Percentiles rank a stretch among this genome's conserved stretches.
These are phyloP conservation scores for Phoebastria nigripes DNA, from an alignment of 2,797 vertebrate genomes.

Conservation along the genomic window DNA sequence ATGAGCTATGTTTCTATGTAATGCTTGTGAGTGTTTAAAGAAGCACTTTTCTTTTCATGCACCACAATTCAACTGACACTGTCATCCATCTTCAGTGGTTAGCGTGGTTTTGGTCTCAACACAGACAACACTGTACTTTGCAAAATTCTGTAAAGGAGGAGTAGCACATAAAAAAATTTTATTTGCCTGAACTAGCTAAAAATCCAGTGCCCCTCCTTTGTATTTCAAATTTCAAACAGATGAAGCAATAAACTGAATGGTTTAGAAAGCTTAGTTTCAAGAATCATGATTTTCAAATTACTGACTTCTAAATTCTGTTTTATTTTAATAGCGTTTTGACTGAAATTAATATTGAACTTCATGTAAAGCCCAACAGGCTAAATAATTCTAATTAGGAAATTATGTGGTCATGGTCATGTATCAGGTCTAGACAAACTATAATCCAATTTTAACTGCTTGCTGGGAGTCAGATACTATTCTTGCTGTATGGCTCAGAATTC, in stretches of 20 bases:
- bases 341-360: conserved; percentile 5
- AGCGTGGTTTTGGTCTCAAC: background rate
- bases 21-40: conserved; percentile 22
- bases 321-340: background rate
- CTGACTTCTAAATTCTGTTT: background rate
- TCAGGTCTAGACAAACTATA: background rate
- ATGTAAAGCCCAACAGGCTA: background rate
- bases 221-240: background rate
- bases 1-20: background rate
- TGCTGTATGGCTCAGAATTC: background rate
- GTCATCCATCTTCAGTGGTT: background rate
- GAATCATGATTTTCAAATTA: background rate
- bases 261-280: background rate
- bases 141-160: background rate
- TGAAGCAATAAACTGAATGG: background rate
- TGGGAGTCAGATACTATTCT: background rate
- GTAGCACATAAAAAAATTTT: background rate
- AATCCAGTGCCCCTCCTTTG: background rate
- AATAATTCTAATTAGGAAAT: background rate
- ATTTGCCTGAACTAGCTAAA: background rate
- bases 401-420: background rate
- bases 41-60: conserved; percentile 8
- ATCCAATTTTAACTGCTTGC: background rate
- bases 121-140: background rate
- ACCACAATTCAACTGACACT: conserved; percentile 3